These are phyloP conservation scores for Corbicula japonica DNA, from an alignment of 2,888 invertebrate genomes.

Conservation along the genomic window DNA sequence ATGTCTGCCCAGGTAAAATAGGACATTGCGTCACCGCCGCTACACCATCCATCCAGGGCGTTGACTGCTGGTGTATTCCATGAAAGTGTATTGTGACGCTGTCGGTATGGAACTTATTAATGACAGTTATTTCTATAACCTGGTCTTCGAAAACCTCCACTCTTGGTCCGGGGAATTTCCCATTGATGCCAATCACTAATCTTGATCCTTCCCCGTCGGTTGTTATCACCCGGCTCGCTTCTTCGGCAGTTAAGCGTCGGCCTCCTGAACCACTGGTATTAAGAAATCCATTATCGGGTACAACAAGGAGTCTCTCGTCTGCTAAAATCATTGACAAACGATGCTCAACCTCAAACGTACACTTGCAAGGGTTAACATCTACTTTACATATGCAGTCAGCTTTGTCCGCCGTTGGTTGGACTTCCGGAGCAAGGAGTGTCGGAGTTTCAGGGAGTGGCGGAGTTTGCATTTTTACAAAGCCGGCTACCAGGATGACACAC, in stretches of 20 bases:
- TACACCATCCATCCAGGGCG: constrained; percentile 76
- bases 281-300: constrained; percentile 47
- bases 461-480: no score
- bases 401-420: constrained; percentile 4
- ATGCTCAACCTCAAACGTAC: constrained; percentile 52
- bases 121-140: constrained; percentile 53
- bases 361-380: constrained; percentile 44
- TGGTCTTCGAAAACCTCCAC: constrained; percentile 73
- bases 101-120: constrained; percentile 69
- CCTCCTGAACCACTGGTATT: background rate
- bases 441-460: no score
- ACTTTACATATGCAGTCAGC: constrained; percentile 35
- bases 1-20: constrained; percentile 68
- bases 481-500: no score
- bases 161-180: constrained; percentile 74
- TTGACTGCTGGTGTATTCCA: constrained; percentile 69
- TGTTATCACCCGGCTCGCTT: constrained; percentile 43
- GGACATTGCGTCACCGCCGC: constrained; percentile 77
- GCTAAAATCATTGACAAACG: constrained; percentile 57
- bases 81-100: constrained; percentile 75
- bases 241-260: background rate
- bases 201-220: constrained; percentile 68
- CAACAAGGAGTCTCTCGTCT: constrained; percentile 29
- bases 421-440: background rate
- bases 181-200: constrained; percentile 73